Conservation (phyloP, 2,113 vertebrate species). For the Circaetus cinerascens region DNA sequence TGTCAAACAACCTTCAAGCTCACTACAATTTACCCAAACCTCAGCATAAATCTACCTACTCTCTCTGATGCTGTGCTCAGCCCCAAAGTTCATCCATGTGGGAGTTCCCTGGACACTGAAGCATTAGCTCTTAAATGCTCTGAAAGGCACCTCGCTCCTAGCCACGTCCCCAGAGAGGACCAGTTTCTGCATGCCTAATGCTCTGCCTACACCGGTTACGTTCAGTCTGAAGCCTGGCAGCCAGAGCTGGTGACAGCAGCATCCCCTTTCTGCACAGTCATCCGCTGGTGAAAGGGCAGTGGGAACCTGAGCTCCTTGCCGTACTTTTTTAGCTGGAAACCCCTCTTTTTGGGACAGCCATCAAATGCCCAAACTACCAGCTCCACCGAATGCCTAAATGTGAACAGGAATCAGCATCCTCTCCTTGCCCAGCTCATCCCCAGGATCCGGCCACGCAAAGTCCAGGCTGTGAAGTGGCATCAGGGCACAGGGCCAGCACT, state of each 20-base stretch:
- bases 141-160: neutral
- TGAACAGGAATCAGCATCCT: neutral
- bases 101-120: constrained; percentile 8
- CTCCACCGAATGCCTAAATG: fast-evolving
- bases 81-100: neutral
- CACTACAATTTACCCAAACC: neutral
- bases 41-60: neutral
- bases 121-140: constrained; percentile 7
- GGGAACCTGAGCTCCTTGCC: neutral
- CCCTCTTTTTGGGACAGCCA: neutral
- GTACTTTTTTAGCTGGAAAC: neutral
- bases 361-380: neutral
- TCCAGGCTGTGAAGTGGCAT: neutral
- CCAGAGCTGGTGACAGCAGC: neutral
- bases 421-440: neutral
- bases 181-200: neutral
- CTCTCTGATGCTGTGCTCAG: neutral
- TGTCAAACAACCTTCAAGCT: neutral
- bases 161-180: neutral
- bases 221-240: neutral
- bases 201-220: neutral
- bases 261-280: neutral
- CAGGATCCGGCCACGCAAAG: fast-evolving
- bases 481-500: neutral
- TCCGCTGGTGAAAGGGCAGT: neutral